phyloP scores from a whole-genome alignment of 2,113 vertebrate genomes.

The Nibea albiflora region DNA sequence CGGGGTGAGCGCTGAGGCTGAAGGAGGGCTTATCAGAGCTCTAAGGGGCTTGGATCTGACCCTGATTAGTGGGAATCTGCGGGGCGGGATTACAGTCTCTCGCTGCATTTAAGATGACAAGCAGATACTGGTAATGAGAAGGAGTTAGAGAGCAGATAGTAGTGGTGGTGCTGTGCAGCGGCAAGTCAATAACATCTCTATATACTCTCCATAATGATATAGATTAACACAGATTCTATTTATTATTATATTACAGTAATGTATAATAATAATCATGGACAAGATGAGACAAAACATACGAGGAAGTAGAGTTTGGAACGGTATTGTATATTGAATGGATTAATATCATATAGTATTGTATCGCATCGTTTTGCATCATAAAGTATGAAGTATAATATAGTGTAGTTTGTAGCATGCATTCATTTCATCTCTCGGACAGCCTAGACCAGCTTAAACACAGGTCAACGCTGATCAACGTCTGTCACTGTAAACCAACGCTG shows the following conservation, averaged over 20 bases:
- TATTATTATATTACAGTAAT: neutral
- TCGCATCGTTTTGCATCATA: too few relatives aligned
- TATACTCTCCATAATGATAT: neutral
- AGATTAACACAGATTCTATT: neutral
- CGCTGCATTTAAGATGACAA: conserved; percentile 31
- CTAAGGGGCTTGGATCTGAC: conserved; percentile 37
- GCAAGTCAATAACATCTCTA: conserved; percentile 2
- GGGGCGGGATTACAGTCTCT: conserved; percentile 59
- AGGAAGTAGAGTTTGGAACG: neutral
- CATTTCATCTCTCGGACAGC: too few relatives aligned
- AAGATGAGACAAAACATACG: too few relatives aligned
- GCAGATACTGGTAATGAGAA: conserved; percentile 12
- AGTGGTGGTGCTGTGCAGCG: neutral
- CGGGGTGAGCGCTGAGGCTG: neutral
- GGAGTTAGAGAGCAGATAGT: neutral
- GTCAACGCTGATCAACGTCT: too few relatives aligned
- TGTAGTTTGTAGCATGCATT: too few relatives aligned
- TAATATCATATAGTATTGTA: neutral
- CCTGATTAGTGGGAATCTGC: conserved; percentile 66
- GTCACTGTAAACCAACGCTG: too few relatives aligned
- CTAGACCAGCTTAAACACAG: too few relatives aligned
- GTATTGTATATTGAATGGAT: neutral
- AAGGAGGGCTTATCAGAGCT: conserved; percentile 17
- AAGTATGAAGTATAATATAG: too few relatives aligned
- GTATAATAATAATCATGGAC: neutral